Conservation (phyloP, 2,113 vertebrate species). For the Connochaetes taurinus region DNA sequence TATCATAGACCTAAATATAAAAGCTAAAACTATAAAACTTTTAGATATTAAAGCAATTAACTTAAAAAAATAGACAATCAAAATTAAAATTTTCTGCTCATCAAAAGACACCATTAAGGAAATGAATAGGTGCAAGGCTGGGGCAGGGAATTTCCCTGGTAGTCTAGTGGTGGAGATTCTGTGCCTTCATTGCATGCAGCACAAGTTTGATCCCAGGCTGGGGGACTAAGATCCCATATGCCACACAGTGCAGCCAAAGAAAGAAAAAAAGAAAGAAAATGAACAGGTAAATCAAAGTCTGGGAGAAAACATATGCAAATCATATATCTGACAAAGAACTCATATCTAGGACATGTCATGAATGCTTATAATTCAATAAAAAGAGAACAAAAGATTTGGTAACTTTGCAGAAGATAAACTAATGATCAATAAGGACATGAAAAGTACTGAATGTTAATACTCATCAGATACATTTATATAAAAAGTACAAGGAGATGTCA, state of each 20-base stretch:
- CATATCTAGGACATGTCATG: neutral
- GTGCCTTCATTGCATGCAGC: neutral
- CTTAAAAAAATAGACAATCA: neutral
- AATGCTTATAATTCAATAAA: neutral
- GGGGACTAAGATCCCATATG: neutral
- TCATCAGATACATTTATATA: neutral
- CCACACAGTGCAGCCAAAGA: neutral
- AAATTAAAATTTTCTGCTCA: neutral
- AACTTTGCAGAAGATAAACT: neutral
- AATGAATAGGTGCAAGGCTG: neutral
- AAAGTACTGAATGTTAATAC: neutral
- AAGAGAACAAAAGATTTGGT: neutral
- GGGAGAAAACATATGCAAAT: neutral
- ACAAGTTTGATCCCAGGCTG: neutral
- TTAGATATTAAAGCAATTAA: neutral
- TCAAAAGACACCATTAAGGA: neutral
- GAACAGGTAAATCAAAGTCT: neutral
- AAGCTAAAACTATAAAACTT: neutral
- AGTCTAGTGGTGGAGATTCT: neutral
- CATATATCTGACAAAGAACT: neutral
- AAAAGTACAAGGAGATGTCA: neutral
- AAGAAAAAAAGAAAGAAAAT: neutral
- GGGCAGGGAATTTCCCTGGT: neutral
- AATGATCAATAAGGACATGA: neutral
- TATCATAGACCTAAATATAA: neutral